Base-by-base conservation (phyloP, 2,113 vertebrate species). In the Apodemus sylvaticus region DNA sequence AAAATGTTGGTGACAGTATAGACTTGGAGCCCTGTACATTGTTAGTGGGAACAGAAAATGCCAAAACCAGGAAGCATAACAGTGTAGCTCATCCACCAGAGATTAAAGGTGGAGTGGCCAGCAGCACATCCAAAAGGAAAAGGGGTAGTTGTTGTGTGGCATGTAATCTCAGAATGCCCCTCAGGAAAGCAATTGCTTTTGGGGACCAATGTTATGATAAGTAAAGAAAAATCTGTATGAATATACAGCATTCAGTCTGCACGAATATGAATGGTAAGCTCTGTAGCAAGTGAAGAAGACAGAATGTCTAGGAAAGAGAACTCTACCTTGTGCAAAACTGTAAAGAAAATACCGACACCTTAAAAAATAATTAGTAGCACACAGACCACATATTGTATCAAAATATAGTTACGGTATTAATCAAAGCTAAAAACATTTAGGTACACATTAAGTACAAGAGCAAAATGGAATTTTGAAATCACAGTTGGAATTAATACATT, bases 381-480 rank as follows among this genome's bases (percentile, higher is more conserved):
- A 39, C 31, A 71, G 29, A 71, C 2, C 13, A n/a, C 20, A 51
- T 90, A 73, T 31, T 60, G 34, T 81, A 34, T 34, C 85, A 87
- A 51, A 70, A 87, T 70, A 53, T 53, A 91, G 76, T 66, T 87
- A 53, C 70, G n/a, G 51, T 74, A 51, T 68, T 94, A 93, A 71
- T 48, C 10, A 86, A 86, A 45, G 77, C 39, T 36, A 62, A 85
- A 88, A 93, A 60, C 48, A 26, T 36, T 55, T 90, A 60, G 70
- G 71, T 26, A 89, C 14, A 62, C 39, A 83, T 60, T 60, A 62
- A 83, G 48, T 11, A 48, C 19, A 66, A 24, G 85, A 58, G 16
- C 45, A 79, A 26, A 86, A n/a, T n/a, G n/a, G n/a, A 74, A 74
- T 22, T n/a, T n/a, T n/a, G n/a, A 68, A 86, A 90, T 86, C 26